Base-by-base conservation (phyloP, 2,888 invertebrate genomes). In the Pecten maximus region DNA sequence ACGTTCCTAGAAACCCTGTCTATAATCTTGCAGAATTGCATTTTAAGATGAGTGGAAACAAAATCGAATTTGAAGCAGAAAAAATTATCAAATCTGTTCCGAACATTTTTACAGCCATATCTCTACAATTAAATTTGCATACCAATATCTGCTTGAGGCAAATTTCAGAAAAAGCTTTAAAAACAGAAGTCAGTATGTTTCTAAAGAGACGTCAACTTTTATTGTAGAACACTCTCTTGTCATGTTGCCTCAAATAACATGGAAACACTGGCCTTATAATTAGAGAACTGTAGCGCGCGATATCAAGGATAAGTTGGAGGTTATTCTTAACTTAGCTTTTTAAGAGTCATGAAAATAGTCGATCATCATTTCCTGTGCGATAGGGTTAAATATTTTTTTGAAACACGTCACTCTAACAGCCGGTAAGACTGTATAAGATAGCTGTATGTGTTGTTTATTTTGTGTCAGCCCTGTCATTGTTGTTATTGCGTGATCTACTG, bases 101-200 rank as follows among this genome's bases (percentile, higher is more conserved):
- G 74, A 74, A 28, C 35, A 74, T 74, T 74, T 74, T 74, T 74
- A 74, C 35, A 8, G 28, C 10, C 74, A 35, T 74, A 28, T 74
- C 74, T 74, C 35, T 74, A 74, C 74, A 74, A 74, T 74, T 74
- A 10, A 74, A 74, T 74, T 74, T 74, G 74, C 74, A 74, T 74
- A 74, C 74, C 74, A 35, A 28, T 74, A 23, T 12, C 74, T 35
- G 74, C 28, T 74, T 74, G 35, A 12, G 74, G 35, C 28, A 28
- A n/a, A 74, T 6, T 15, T 54, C 0, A 15, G 74, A 35, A 54
- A 74, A 74, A 28, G 28, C 35, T 74, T 74, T 3, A 28, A 12
- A 74, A 74, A 28, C 60, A 16, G 60, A 74, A 15, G 60, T 28
- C 60, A 74, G n/a, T 28, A 28, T 44, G n/a, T 74, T 28, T n/a